phyloP scores from a whole-genome alignment of 64 coral and sea anemone genomes.

The Montipora sp. region DNA sequence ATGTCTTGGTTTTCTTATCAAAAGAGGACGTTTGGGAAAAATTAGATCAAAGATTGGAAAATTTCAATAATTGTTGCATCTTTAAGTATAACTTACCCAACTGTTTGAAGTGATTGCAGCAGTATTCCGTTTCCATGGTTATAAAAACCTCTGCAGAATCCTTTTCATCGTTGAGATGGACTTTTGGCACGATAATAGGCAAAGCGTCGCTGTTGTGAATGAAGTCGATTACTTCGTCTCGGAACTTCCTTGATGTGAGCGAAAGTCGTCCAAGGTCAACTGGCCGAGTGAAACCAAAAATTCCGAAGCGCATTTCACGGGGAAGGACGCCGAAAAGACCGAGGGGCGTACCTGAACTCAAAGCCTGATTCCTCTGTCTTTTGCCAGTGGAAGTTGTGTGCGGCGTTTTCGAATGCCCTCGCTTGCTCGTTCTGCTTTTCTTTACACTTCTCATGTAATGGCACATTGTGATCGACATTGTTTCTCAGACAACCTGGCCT shows the following conservation, averaged over 20 bases:
- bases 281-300: slow-evolving; percentile 76
- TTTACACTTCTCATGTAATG: slow-evolving; percentile 92
- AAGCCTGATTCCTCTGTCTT: not conserved
- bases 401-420: slow-evolving; percentile 48
- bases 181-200: slow-evolving; percentile 58
- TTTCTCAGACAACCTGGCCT: not conserved
- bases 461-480: slow-evolving; percentile 63
- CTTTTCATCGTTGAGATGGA: slow-evolving; percentile 10
- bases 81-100: slow-evolving; percentile 67
- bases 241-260: slow-evolving; percentile 78
- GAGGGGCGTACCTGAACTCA: slow-evolving; percentile 32
- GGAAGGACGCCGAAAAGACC: slow-evolving; percentile 79
- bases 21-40: no score
- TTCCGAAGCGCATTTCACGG: slow-evolving; percentile 76
- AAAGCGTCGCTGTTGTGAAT: slow-evolving; percentile 83
- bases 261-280: slow-evolving; percentile 82
- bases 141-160: slow-evolving; percentile 31
- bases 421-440: slow-evolving; percentile 59
- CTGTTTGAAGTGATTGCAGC: slow-evolving; percentile 74
- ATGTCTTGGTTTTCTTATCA: no score
- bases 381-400: not conserved
- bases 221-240: slow-evolving; percentile 75
- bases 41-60: no score
- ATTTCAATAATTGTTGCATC: not conserved
- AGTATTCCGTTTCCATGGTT: slow-evolving; percentile 27